These are phyloP conservation scores for Ferdinandea cuprea DNA, from an alignment of 2,888 invertebrate genomes.

Conservation along the genomic window DNA sequence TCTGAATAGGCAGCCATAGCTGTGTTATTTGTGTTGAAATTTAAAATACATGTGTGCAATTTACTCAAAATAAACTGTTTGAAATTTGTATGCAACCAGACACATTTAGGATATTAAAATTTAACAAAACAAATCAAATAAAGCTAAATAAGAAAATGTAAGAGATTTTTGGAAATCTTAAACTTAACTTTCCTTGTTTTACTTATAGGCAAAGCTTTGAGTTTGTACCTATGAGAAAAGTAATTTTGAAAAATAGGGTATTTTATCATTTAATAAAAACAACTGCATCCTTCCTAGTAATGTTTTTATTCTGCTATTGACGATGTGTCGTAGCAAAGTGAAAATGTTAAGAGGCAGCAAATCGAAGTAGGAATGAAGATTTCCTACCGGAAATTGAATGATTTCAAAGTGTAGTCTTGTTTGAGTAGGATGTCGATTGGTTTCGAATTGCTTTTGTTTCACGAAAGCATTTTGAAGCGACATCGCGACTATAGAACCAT, in stretches of 20 bases:
- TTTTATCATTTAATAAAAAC: neutral
- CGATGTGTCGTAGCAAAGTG: constrained; percentile 11
- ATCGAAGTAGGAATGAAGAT: constrained; percentile 31
- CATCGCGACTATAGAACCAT: neutral
- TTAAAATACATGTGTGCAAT: no score
- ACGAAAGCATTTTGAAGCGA: neutral
- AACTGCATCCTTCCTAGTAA: neutral
- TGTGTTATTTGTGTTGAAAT: no score
- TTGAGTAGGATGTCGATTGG: constrained; percentile 21
- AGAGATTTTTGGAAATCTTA: no score
- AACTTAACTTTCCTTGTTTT: no score
- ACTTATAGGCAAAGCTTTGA: no score
- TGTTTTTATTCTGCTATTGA: neutral
- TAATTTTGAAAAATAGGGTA: neutral
- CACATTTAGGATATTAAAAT: no score
- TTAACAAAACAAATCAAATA: no score
- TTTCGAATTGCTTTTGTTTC: constrained; percentile 16
- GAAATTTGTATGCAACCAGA: no score
- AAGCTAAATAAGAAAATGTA: no score
- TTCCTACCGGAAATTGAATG: constrained; percentile 64
- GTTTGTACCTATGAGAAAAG: no score
- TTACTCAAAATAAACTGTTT: no score
- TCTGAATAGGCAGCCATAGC: no score
- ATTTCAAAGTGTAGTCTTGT: constrained; percentile 43
- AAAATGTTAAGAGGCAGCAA: constrained; percentile 20